A percentile compares a stretch with the other conserved stretches of the same genome.
phyloP scores from a whole-genome alignment of 2,888 invertebrate genomes.

The Drosophila neotestacea region DNA sequence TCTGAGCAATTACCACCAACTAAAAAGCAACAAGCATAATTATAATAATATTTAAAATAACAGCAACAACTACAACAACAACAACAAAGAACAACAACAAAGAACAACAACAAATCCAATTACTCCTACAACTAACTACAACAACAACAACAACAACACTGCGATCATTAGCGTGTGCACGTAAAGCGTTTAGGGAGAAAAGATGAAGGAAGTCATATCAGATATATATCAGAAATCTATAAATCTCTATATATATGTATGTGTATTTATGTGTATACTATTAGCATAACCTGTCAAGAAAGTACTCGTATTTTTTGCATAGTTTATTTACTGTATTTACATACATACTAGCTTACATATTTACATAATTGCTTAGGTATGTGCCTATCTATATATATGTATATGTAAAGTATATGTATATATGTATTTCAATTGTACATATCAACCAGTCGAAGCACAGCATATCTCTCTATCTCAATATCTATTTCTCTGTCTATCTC shows the following conservation, averaged over 20 bases:
- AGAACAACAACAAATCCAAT: slow-evolving; percentile 45
- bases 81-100: slow-evolving; percentile 47
- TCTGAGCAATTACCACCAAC: slow-evolving; percentile 71
- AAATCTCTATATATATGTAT: not conserved
- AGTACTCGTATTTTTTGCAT: slow-evolving; percentile 45
- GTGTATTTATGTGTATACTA: slow-evolving; percentile 28
- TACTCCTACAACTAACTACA: slow-evolving; percentile 42
- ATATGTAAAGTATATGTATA: slow-evolving; percentile 26
- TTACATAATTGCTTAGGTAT: slow-evolving; percentile 9
- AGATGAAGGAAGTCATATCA: slow-evolving; percentile 13
- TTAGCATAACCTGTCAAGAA: slow-evolving; percentile 8
- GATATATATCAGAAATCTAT: slow-evolving; percentile 10
- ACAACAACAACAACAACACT: slow-evolving; percentile 43
- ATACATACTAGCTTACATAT: slow-evolving; percentile 20
- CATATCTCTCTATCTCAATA: slow-evolving; percentile 51
- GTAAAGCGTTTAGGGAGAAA: slow-evolving; percentile 36
- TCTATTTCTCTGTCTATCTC: slow-evolving; percentile 30
- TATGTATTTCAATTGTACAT: slow-evolving; percentile 71
- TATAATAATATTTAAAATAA: slow-evolving; percentile 30
- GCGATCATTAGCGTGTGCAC: slow-evolving; percentile 47
- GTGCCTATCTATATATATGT: slow-evolving; percentile 18
- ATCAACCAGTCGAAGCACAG: slow-evolving; percentile 55
- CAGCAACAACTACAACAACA: slow-evolving; percentile 52
- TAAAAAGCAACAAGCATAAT: slow-evolving; percentile 23
- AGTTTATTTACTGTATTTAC: slow-evolving; percentile 37